These are phyloP conservation scores for Falco biarmicus DNA, from an alignment of 2,797 vertebrate genomes.

Conservation along the genomic window DNA sequence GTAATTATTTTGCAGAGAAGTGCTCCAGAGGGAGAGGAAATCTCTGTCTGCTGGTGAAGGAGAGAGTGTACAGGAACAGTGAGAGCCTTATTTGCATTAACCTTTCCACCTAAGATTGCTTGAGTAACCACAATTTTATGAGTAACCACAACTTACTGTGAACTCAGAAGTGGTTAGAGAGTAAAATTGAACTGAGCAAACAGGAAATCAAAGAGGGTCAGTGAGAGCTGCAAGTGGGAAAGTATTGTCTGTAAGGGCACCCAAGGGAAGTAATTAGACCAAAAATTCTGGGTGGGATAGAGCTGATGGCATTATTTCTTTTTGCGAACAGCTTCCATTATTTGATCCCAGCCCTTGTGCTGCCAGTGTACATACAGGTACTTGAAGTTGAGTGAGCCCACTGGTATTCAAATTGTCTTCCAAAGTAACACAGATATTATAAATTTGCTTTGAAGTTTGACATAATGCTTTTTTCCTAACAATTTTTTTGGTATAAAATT, in stretches of 20 bases:
- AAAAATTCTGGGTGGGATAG: background rate
- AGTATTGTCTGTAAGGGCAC: background rate
- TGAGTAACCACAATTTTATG: background rate
- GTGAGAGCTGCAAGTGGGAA: background rate
- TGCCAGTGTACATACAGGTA: background rate
- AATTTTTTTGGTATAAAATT: background rate
- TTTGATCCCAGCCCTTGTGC: background rate
- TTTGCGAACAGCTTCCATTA: background rate
- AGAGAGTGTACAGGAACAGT: background rate
- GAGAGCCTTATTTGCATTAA: background rate
- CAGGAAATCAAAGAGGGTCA: slow-evolving; percentile 26
- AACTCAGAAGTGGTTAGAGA: background rate
- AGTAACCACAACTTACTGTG: background rate
- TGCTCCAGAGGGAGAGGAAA: background rate
- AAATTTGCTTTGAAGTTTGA: background rate
- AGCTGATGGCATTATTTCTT: background rate
- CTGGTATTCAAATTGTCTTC: background rate
- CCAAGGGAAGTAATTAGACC: slow-evolving; percentile 30
- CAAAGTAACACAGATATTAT: background rate
- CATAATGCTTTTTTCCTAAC: background rate
- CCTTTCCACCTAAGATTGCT: background rate
- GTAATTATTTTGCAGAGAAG: background rate
- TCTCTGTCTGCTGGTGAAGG: background rate
- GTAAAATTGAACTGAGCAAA: background rate
- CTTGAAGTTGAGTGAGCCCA: background rate